These are phyloP conservation scores for Vulpes ferrilata DNA, from an alignment of 2,113 vertebrate species.

Conservation along the genomic window DNA sequence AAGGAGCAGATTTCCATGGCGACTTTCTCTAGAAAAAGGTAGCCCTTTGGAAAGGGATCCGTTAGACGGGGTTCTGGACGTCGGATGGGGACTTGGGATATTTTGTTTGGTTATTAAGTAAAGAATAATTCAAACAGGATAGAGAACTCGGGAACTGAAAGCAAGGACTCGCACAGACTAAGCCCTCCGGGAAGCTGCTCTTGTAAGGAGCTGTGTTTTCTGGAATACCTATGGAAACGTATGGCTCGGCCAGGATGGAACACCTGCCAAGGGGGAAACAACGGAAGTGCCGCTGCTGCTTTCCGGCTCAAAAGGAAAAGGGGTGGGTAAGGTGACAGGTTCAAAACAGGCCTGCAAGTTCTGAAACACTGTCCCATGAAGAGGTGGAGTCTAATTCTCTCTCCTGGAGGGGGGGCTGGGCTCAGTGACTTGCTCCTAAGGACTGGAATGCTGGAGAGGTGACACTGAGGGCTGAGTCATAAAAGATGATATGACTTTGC, in stretches of 20 bases:
- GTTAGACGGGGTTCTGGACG: neutral
- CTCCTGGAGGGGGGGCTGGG: neutral
- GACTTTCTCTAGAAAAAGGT: neutral
- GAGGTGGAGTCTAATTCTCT: neutral
- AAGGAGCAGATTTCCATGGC: neutral
- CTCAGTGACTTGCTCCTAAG: neutral
- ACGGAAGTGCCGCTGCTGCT: neutral
- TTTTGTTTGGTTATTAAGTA: neutral
- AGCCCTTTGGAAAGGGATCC: neutral
- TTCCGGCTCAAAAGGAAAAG: constrained; percentile 3
- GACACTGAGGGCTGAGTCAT: neutral
- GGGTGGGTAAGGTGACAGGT: neutral
- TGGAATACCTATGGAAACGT: neutral
- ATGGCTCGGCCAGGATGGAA: neutral
- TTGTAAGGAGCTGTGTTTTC: neutral
- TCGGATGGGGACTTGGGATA: neutral
- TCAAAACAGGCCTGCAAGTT: neutral
- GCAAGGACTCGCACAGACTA: neutral
- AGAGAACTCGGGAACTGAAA: neutral
- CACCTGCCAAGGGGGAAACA: neutral
- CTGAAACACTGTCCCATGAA: neutral
- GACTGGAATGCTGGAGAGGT: neutral
- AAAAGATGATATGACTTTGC: neutral
- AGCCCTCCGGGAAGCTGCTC: neutral
- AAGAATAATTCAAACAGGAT: neutral